Percentiles rank a stretch among this genome's conserved stretches.
These are phyloP conservation scores for Chrysopa pallens DNA, from an alignment of 1,140 invertebrate genomes.

Conservation along the genomic window DNA sequence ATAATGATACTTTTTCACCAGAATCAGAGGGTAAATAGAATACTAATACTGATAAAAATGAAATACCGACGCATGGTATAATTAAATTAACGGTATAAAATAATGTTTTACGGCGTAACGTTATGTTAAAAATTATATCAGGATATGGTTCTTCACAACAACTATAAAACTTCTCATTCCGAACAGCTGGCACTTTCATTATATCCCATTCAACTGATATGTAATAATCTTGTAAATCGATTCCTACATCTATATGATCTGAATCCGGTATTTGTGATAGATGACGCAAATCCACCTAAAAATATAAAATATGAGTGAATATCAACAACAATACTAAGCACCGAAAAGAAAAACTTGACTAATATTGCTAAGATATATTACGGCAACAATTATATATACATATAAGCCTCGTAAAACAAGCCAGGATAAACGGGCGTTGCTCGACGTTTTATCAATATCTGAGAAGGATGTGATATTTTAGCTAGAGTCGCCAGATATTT, in stretches of 20 bases:
- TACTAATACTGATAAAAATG: slow-evolving; percentile 92
- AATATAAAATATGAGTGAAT: too few species aligned
- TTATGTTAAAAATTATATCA: slow-evolving; percentile 97
- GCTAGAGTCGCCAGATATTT: too few species aligned
- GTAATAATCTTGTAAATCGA: slow-evolving; percentile 87
- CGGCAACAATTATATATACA: too few species aligned
- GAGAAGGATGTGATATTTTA: too few species aligned
- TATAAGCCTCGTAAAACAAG: too few species aligned
- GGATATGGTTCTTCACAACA: slow-evolving; percentile 84
- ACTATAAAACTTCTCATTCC: slow-evolving; percentile 79
- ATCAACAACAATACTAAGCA: too few species aligned
- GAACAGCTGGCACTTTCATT: slow-evolving; percentile 67
- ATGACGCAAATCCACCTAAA: slow-evolving; percentile 73
- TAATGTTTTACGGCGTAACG: slow-evolving; percentile 84
- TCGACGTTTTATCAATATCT: too few species aligned
- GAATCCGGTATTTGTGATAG: slow-evolving; percentile 62
- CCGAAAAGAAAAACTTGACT: too few species aligned
- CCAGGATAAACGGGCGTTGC: too few species aligned
- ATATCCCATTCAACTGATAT: slow-evolving; percentile 97
- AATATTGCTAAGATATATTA: too few species aligned
- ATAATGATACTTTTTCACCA: slow-evolving; percentile 93
- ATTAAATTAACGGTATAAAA: slow-evolving; percentile 97
- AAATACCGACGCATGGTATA: slow-evolving; percentile 90
- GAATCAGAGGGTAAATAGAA: slow-evolving; percentile 98
- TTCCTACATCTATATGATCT: slow-evolving; percentile 69